Base-by-base conservation (phyloP, 2,888 invertebrate genomes). In the Pecten maximus region DNA sequence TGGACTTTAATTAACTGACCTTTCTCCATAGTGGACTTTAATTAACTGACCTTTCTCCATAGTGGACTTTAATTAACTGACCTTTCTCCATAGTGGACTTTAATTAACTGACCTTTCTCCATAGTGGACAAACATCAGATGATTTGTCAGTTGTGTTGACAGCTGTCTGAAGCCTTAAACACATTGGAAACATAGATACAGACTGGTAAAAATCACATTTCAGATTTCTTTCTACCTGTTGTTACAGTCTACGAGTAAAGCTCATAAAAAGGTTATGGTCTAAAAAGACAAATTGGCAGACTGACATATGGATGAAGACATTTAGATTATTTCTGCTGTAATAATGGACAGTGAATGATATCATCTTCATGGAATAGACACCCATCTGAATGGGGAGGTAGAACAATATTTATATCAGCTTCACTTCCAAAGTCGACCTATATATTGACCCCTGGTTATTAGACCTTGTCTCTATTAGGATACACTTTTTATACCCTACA, bases 71-170 rank as follows among this genome's bases (percentile, higher is more conserved):
- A n/a, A n/a, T 74, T 74, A 74, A 35, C 74, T 60, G 60, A 23
- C 60, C 60, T n/a, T 23, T 60, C 60, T 74, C 35, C 35, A 74
- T 74, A 74, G 6, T 28, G 28, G 74, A 74, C 54, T 6, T n/a
- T n/a, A n/a, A n/a, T 44, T 44, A 44, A 12, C 44, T 44, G 44
- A 12, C 44, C 44, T 44, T 44, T 44, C 44, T 44, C 44, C 44
- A 44, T 44, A 44, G 12, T 44, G 35, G 60, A 74, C 28, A 74
- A 74, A 74, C 2, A 74, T 35, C 19, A 12, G 35, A 74, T 12
- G 74, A 74, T 74, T 74, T 74, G 28, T 28, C 74, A 74, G 74
- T 74, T 74, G 74, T 35, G 23, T 74, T 35, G 74, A 74, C 74
- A 74, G 74, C 74, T 74, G 35, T 74, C 35, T 74, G 74, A 28